A percentile compares a stretch with the other conserved stretches of the same genome.
phyloP scores from a whole-genome alignment of 2,888 invertebrate genomes.

The Drosophila kanekoi region DNA sequence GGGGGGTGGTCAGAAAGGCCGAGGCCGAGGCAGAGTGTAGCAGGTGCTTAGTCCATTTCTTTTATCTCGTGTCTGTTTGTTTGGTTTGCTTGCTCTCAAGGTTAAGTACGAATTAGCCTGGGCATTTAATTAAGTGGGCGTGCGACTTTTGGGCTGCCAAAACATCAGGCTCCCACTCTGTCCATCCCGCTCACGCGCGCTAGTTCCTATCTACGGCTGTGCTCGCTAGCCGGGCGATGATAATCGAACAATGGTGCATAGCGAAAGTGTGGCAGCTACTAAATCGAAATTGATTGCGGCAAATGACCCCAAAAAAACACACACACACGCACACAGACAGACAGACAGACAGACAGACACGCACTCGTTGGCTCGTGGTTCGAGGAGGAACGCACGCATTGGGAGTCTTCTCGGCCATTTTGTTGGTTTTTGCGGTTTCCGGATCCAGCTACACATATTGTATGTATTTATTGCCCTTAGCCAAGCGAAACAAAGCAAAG shows the following conservation, averaged over 20 bases:
- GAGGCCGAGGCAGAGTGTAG: not conserved
- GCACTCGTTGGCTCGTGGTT: not conserved
- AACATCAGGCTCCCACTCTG: conserved; percentile 10
- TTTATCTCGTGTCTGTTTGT: conserved; percentile 1
- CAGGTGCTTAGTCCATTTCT: conserved; percentile 25
- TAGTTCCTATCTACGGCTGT: not conserved
- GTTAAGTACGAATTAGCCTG: conserved; percentile 68
- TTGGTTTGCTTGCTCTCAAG: conserved; percentile 43
- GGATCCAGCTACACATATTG: conserved; percentile 22
- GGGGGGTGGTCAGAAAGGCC: not conserved
- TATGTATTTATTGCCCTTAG: conserved; percentile 51
- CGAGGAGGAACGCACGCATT: conserved; percentile 28
- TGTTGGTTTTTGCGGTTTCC: conserved; percentile 50
- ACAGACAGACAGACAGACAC: conserved; percentile 1
- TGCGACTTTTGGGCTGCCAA: conserved; percentile 48
- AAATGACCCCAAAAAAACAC: conserved; percentile 44
- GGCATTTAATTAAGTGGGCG: conserved; percentile 76
- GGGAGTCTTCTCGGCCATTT: conserved; percentile 52
- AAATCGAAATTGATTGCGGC: conserved; percentile 79
- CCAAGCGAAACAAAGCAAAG: conserved; percentile 49
- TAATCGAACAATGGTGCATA: conserved; percentile 67
- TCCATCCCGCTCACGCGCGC: not conserved
- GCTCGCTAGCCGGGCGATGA: too few species aligned
- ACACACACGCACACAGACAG: not conserved
- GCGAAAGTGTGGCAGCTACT: conserved; percentile 60